These are phyloP conservation scores for Littorina saxatilis DNA, from an alignment of 1,140 invertebrate species.

Conservation along the genomic window DNA sequence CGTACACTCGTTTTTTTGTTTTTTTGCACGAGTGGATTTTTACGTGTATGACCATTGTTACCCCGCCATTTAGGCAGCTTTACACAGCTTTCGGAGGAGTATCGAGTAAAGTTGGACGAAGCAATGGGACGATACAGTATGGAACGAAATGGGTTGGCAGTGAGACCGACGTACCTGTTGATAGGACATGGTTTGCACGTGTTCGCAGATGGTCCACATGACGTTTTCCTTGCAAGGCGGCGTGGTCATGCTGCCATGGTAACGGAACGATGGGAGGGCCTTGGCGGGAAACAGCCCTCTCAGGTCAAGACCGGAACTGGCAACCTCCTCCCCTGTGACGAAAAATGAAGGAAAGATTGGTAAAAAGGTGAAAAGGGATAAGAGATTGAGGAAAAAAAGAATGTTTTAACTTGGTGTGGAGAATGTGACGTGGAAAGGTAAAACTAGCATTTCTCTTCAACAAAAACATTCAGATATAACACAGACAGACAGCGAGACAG, in stretches of 20 bases:
- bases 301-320: slow-evolving; percentile 35
- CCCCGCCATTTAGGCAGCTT: too few species aligned
- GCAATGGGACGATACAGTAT: neutral
- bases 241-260: slow-evolving; percentile 85
- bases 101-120: neutral
- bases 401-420: too few species aligned
- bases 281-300: slow-evolving; percentile 57
- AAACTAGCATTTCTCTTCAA: too few species aligned
- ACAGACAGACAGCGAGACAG: too few species aligned
- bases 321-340: neutral
- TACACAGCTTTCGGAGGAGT: neutral
- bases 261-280: slow-evolving; percentile 77
- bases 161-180: slow-evolving; percentile 78
- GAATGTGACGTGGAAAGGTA: too few species aligned
- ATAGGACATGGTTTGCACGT: slow-evolving; percentile 81
- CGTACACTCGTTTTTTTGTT: too few species aligned
- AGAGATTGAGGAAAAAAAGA: too few species aligned
- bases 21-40: too few species aligned
- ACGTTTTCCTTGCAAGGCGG: slow-evolving; percentile 84
- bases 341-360: too few species aligned
- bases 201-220: slow-evolving; percentile 83
- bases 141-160: neutral
- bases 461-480: too few species aligned
- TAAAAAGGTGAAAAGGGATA: too few species aligned
- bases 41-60: too few species aligned